phyloP scores from a whole-genome alignment of 1,140 invertebrate genomes.

The Paraescarpia echinospica region DNA sequence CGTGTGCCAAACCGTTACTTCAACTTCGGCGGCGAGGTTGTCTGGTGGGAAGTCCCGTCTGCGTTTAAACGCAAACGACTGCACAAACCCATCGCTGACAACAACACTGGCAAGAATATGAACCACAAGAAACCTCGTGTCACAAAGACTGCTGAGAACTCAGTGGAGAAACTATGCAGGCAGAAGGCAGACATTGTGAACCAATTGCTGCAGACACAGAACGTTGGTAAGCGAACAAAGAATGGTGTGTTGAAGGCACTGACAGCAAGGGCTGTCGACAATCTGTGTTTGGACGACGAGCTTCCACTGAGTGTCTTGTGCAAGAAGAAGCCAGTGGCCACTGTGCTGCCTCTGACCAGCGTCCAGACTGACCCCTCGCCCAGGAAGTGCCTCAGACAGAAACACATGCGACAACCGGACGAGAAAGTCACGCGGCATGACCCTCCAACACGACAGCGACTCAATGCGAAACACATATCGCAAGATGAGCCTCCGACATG shows the following conservation, averaged over 20 bases:
- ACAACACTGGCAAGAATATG: background rate
- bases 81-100: background rate
- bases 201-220: background rate
- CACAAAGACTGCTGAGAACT: background rate
- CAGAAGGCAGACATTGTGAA: background rate
- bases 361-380: background rate
- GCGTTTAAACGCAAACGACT: background rate
- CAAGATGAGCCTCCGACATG: background rate
- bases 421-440: background rate
- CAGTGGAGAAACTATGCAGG: background rate
- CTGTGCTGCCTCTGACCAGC: background rate
- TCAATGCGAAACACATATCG: background rate
- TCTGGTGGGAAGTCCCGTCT: background rate
- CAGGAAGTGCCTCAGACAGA: background rate
- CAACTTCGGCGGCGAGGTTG: background rate
- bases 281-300: background rate
- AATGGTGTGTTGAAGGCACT: background rate
- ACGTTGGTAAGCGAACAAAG: background rate
- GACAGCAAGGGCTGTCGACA: background rate
- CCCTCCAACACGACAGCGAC: background rate
- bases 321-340: background rate
- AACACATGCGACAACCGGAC: background rate
- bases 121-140: background rate
- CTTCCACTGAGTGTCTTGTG: background rate
- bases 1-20: background rate